Conservation (phyloP, 35 echinoderm and acorn worm species). For the Holothuria glaberrima region DNA sequence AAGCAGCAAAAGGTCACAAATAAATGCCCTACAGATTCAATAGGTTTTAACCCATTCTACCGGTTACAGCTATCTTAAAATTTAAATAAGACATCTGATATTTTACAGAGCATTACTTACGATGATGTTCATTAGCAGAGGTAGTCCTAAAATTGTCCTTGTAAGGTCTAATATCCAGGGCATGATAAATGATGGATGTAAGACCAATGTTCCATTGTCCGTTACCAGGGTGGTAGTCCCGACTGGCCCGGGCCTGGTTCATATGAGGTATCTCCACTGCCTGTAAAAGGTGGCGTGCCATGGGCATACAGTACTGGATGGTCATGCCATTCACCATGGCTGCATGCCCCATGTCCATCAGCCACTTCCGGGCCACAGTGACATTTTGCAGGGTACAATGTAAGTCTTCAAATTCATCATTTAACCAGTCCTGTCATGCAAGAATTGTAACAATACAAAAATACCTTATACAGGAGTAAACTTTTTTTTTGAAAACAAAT, state of each 20-base stretch:
- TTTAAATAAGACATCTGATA: neutral
- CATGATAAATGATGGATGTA: slow-evolving; percentile 61
- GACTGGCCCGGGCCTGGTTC: slow-evolving; percentile 63
- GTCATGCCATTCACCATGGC: slow-evolving; percentile 60
- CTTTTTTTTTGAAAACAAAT: too few relatives aligned
- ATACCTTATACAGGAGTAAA: too few relatives aligned
- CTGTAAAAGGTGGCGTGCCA: slow-evolving; percentile 67
- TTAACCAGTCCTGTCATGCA: slow-evolving; percentile 63
- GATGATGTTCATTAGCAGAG: slow-evolving; percentile 60
- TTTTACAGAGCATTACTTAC: neutral
- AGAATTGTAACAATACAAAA: too few relatives aligned
- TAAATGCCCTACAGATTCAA: too few relatives aligned
- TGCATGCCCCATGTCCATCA: slow-evolving; percentile 61
- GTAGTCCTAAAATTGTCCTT: slow-evolving; percentile 73
- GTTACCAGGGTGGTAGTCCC: slow-evolving; percentile 69
- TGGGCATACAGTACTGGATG: slow-evolving; percentile 76
- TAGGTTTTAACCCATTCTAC: neutral
- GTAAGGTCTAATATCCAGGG: slow-evolving; percentile 56
- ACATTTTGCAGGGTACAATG: slow-evolving; percentile 59
- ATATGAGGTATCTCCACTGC: slow-evolving; percentile 62
- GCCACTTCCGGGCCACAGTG: slow-evolving; percentile 58
- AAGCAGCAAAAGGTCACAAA: too few relatives aligned
- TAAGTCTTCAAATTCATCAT: slow-evolving; percentile 74
- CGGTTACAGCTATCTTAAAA: neutral
- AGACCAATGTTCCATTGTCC: slow-evolving; percentile 71